A percentile compares a stretch with the other conserved stretches of the same genome.
phyloP scores from a whole-genome alignment of 2,113 vertebrate genomes.

The Chunga burmeisteri region DNA sequence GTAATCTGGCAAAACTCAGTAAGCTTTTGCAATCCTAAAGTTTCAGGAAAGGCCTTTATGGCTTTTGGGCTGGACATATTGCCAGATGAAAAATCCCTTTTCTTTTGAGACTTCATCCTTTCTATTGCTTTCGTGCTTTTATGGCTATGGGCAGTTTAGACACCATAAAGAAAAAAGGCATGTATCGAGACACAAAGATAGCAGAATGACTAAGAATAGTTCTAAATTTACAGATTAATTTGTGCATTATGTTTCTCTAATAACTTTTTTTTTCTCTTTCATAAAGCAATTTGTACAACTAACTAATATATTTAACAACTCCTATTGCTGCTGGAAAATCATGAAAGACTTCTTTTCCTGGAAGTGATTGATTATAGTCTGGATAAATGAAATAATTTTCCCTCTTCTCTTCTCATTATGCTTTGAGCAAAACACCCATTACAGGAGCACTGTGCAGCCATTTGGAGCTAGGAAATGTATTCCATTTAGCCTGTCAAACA shows the following conservation, averaged over 20 bases:
- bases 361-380: conserved; percentile 43
- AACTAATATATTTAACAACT: neutral
- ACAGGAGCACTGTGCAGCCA: neutral
- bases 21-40: neutral
- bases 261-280: neutral
- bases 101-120: neutral
- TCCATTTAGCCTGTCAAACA: conserved; percentile 52
- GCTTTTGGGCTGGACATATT: neutral
- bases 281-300: neutral
- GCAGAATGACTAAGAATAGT: neutral
- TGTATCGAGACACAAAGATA: neutral
- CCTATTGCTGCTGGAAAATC: conserved; percentile 17
- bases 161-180: neutral
- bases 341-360: conserved; percentile 16
- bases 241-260: neutral
- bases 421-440: conserved; percentile 37
- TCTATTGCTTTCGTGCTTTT: neutral
- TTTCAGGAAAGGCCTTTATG: conserved; percentile 19
- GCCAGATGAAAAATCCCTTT: neutral
- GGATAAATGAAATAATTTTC: conserved; percentile 49
- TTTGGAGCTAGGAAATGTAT: conserved; percentile 41
- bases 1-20: neutral
- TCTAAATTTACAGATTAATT: neutral
- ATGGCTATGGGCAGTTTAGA: neutral
- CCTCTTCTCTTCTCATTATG: neutral